These are phyloP conservation scores for Zosterops lateralis DNA, from an alignment of 2,113 vertebrate genomes.

Conservation along the genomic window DNA sequence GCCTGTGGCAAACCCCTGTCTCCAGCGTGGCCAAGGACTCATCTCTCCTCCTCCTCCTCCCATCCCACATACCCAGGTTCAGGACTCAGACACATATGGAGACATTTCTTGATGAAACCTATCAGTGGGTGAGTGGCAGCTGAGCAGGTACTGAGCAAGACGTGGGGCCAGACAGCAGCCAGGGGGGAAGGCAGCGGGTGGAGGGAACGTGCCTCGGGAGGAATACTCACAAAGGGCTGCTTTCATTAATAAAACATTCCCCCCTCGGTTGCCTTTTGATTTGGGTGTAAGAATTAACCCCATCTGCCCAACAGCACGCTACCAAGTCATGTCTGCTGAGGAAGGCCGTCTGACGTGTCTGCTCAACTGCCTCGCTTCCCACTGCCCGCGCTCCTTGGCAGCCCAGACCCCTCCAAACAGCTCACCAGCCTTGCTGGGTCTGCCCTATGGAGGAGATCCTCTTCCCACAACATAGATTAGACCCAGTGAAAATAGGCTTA, in stretches of 20 bases:
- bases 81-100: conserved; percentile 7
- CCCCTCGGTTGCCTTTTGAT: conserved; percentile 64
- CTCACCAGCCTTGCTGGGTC: not conserved
- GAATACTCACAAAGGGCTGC: conserved; percentile 66
- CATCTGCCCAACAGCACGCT: conserved; percentile 55
- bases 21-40: not conserved
- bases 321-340: conserved; percentile 53
- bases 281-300: conserved; percentile 71
- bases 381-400: not conserved
- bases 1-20: not conserved
- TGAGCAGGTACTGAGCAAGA: conserved; percentile 61
- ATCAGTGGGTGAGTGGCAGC: conserved; percentile 57
- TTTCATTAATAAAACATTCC: conserved; percentile 73
- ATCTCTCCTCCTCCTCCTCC: not conserved
- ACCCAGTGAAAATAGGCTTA: conserved; percentile 61
- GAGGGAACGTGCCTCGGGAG: conserved; percentile 58
- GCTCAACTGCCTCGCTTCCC: not conserved
- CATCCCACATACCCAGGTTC: not conserved
- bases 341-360: not conserved
- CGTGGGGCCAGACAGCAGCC: conserved; percentile 53
- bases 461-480: conserved; percentile 57
- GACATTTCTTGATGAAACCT: conserved; percentile 50
- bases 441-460: conserved; percentile 40
- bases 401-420: conserved; percentile 8
- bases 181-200: conserved; percentile 56